Evolutionary conservation across 2,888 invertebrate genomes (phyloP), one percentile per base, ranked within the genome.

Genomic region (Bombylius discolor): DNA sequence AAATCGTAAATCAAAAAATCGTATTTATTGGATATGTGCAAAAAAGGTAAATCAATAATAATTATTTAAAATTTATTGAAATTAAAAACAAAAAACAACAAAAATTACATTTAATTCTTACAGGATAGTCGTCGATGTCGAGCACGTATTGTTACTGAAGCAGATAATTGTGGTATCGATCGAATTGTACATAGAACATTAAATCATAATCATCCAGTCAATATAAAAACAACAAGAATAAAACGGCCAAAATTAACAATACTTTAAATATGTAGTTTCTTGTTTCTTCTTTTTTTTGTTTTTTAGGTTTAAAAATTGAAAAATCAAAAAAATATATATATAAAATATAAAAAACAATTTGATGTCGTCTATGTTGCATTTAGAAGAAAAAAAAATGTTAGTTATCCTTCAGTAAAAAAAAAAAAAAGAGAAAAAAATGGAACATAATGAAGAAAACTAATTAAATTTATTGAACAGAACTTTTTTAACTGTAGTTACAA

Each of bases 11-110:
- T 71, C 73, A 1, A 65, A 63, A 12, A 67, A 64, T 36, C 69
- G 72, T 47, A 73, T 72, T 4, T 74, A 74, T 61, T 74, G 73
- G 73, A 72, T 74, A 49, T 74, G 73, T 60, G 66, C 73, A 6
- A 66, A 66, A 58, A 74, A 73, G 67, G 73, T 72, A 50, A 62
- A 23, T 23, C 23, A 23, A 23, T 23, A 23, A 23, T 23, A 23
- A 23, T 23, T 56, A 47, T 44, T 39, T 39, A 9, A 39, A 39
- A 39, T 36, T 36, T 36, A 36, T 36, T 36, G 4, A 8, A 33
- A 6, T 52, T 13, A 5, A 32, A 52, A 44, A 32, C 51, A 12
- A 36, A 45, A 32, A 52, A 52, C 1, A 13, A 33, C 7, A 39
- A 32, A 44, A 12, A 4, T 23, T 46, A n/a, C n/a, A 12, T 32